Conservation (phyloP, 2,797 vertebrate genomes). For the Mus minutoides region DNA sequence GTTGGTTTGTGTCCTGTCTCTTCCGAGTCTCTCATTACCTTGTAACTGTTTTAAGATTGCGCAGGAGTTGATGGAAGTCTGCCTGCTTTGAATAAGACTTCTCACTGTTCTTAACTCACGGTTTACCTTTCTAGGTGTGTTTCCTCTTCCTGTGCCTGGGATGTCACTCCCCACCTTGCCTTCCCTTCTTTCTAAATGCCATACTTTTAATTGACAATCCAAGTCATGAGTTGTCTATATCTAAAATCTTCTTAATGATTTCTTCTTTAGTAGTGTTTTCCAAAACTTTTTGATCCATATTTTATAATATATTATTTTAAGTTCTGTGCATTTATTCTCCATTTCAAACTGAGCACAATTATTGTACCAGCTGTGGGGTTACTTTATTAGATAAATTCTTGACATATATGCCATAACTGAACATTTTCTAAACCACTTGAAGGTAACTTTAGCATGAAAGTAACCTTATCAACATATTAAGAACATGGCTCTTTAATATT, state of each 20-base stretch:
- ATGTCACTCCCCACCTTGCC: neutral
- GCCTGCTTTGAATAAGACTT: neutral
- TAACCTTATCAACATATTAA: neutral
- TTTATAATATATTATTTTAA: conserved; percentile 54
- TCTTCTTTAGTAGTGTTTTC: conserved; percentile 32
- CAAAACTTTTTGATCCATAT: neutral
- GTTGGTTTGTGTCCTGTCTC: neutral
- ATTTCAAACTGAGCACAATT: conserved; percentile 25
- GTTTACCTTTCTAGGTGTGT: neutral
- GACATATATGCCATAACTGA: neutral
- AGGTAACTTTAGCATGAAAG: neutral
- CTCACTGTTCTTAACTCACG: neutral
- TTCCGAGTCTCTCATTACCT: neutral
- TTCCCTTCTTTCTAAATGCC: conserved; percentile 25
- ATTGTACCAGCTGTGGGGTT: neutral
- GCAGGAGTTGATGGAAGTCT: neutral
- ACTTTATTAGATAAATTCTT: conserved; percentile 4
- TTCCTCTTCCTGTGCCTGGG: neutral
- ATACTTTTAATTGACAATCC: neutral
- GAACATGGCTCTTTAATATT: conserved; percentile 17
- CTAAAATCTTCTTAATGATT: conserved; percentile 31
- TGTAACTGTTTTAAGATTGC: neutral
- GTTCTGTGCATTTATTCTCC: neutral
- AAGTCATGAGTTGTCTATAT: neutral
- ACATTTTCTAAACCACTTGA: conserved; percentile 37